phyloP scores from a whole-genome alignment of 2,888 invertebrate genomes.

The Agrochola lychnidis region DNA sequence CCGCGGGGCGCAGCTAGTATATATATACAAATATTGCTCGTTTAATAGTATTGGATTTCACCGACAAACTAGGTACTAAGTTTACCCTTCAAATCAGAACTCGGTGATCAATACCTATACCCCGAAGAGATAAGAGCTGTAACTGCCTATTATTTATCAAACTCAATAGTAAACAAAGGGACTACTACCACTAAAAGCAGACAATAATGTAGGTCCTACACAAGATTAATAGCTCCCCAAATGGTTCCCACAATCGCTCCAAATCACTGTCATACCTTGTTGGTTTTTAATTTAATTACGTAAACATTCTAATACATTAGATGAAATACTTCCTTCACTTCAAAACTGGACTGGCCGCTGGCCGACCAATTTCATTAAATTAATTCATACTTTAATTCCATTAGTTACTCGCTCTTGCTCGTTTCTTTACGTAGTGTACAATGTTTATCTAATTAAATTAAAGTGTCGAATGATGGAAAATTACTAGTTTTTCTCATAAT shows the following conservation, averaged over 20 bases:
- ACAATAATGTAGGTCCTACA: slow-evolving; percentile 13
- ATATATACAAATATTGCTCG: no score
- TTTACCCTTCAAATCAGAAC: background rate
- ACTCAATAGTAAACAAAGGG: slow-evolving; percentile 1
- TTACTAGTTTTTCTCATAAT: background rate
- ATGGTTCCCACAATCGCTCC: slow-evolving; percentile 47
- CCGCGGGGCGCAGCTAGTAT: no score
- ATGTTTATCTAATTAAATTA: slow-evolving; percentile 27
- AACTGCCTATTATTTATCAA: background rate
- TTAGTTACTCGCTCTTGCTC: slow-evolving; percentile 28
- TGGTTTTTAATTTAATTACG: slow-evolving; percentile 51
- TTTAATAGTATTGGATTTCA: no score
- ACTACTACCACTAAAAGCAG: slow-evolving; percentile 11
- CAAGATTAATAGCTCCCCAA: slow-evolving; percentile 32
- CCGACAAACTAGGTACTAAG: no score
- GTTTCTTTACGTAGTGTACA: slow-evolving; percentile 16
- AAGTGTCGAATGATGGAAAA: background rate
- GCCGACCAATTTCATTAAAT: slow-evolving; percentile 41
- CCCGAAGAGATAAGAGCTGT: background rate
- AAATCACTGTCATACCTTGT: slow-evolving; percentile 31
- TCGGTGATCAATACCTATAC: background rate
- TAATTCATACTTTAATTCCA: slow-evolving; percentile 44
- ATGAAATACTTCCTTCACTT: slow-evolving; percentile 37
- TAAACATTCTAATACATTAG: slow-evolving; percentile 48
- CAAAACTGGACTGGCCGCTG: slow-evolving; percentile 18